Percentiles rank a stretch among this genome's conserved stretches.
Conservation (phyloP, 2,888 invertebrate species). For the Netelia melanura region DNA sequence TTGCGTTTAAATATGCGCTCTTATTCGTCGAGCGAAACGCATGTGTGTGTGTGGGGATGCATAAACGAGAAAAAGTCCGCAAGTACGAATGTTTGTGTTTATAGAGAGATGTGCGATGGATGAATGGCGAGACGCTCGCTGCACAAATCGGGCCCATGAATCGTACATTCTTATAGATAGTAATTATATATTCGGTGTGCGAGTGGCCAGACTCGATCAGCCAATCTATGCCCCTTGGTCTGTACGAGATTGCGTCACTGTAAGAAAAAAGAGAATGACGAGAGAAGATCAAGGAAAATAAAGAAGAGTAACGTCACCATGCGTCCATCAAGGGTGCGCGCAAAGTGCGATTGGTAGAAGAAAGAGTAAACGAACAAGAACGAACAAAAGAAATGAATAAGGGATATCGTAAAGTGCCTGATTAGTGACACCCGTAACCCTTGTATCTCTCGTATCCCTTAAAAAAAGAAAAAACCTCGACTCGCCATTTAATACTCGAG, state of each 20-base stretch:
- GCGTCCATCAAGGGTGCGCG: constrained; percentile 38
- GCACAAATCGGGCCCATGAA: constrained; percentile 30
- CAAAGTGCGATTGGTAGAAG: constrained; percentile 47
- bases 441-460: constrained; percentile 57
- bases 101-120: background rate
- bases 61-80: background rate
- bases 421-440: constrained; percentile 81
- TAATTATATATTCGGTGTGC: constrained; percentile 47
- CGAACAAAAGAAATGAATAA: constrained; percentile 74
- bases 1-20: constrained; percentile 11
- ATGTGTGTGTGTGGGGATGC: constrained; percentile 6
- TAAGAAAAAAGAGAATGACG: constrained; percentile 27
- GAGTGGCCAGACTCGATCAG: constrained; percentile 32
- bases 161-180: constrained; percentile 29
- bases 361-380: constrained; percentile 54
- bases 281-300: constrained; percentile 38
- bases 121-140: background rate
- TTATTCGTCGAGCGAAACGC: background rate
- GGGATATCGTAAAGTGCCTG: constrained; percentile 83
- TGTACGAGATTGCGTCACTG: constrained; percentile 41
- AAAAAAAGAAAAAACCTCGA: constrained; percentile 26
- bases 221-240: constrained; percentile 37
- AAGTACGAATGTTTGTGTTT: constrained; percentile 2
- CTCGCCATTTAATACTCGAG: constrained; percentile 27
- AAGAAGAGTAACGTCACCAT: constrained; percentile 47